phyloP scores from a whole-genome alignment of 2,797 vertebrate species.

The Simalia tracyae region DNA sequence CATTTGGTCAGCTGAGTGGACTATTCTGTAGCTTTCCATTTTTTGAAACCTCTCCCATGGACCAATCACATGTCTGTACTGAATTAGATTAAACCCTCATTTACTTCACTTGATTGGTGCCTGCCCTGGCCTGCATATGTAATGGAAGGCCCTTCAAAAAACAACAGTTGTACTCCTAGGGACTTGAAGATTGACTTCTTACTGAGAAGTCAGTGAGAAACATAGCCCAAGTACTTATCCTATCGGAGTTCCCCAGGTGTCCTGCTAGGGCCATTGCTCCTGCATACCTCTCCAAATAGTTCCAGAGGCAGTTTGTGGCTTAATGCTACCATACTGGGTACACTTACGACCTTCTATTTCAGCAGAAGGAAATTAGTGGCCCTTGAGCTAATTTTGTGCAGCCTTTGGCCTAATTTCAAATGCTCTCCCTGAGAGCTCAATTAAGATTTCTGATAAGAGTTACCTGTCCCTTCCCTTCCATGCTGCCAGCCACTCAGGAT shows the following conservation, averaged over 20 bases:
- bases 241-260: not conserved
- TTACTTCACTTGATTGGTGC: no score
- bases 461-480: not conserved
- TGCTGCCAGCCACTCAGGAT: not conserved
- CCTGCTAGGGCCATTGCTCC: not conserved
- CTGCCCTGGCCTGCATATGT: not conserved
- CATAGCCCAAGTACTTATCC: not conserved
- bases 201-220: not conserved
- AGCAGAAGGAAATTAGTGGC: not conserved
- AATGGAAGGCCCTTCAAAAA: not conserved
- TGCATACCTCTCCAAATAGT: not conserved
- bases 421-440: not conserved
- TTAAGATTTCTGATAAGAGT: not conserved
- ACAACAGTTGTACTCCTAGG: not conserved
- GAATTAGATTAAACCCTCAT: not conserved
- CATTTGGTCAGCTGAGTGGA: not conserved
- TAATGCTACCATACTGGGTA: not conserved
- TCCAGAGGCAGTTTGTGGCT: not conserved
- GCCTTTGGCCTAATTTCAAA: not conserved
- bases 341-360: not conserved
- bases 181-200: not conserved
- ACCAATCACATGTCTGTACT: not conserved
- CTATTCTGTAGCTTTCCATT: not conserved
- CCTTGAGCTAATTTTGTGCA: not conserved
- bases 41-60: not conserved